These are phyloP conservation scores for Acrocephalus arundinaceus DNA, from an alignment of 2,113 vertebrate genomes.

Conservation along the genomic window DNA sequence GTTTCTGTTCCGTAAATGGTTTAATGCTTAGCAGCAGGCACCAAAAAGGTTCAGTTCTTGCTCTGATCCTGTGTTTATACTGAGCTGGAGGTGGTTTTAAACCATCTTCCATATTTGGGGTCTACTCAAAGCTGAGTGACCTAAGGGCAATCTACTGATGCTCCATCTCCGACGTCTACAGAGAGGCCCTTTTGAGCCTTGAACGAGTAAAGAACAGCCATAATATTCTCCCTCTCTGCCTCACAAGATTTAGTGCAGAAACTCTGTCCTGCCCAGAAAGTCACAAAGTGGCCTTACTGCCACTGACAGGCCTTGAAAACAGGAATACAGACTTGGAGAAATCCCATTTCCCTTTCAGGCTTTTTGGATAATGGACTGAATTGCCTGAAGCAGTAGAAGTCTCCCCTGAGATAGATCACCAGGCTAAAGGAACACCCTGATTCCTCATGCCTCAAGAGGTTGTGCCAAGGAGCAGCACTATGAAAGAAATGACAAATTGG, in stretches of 20 bases:
- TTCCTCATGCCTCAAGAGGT: neutral
- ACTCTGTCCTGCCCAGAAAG: neutral
- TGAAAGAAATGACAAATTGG: slow-evolving; percentile 8
- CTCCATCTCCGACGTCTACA: neutral
- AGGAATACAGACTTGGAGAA: neutral
- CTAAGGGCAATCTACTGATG: slow-evolving; percentile 4
- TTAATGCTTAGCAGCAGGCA: slow-evolving; percentile 22
- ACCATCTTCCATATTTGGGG: slow-evolving; percentile 53
- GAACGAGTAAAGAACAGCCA: neutral
- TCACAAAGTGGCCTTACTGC: fast-evolving
- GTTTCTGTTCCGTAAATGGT: slow-evolving; percentile 24
- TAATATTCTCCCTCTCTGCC: neutral
- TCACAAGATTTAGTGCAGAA: neutral
- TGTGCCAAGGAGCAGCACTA: neutral
- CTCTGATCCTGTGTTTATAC: slow-evolving; percentile 51
- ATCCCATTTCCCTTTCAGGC: neutral
- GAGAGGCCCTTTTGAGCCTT: neutral
- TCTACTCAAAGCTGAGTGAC: slow-evolving; percentile 11
- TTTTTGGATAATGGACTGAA: neutral
- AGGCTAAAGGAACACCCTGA: neutral
- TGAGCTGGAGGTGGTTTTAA: slow-evolving; percentile 50
- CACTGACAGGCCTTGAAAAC: neutral
- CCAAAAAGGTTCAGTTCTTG: slow-evolving; percentile 8
- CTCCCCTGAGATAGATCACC: neutral
- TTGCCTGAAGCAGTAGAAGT: neutral